These are phyloP conservation scores for Drosophila baimaii DNA, from an alignment of 1,140 invertebrate species.

Conservation along the genomic window DNA sequence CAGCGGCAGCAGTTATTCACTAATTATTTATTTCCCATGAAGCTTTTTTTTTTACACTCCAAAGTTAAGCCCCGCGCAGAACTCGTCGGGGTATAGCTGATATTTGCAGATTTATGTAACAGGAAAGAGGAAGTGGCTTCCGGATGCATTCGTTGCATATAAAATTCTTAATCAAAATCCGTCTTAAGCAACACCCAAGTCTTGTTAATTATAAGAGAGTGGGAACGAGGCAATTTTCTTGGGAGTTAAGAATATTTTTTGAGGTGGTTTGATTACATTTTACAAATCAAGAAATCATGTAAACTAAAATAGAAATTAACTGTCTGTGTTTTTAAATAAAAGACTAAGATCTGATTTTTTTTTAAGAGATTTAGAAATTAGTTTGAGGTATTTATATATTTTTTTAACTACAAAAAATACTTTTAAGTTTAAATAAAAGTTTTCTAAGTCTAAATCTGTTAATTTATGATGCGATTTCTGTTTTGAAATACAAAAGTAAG, in stretches of 20 bases:
- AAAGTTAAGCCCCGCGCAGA: slow-evolving; percentile 13
- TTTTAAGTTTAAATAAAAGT: no score
- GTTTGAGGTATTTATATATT: not conserved
- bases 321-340: no score
- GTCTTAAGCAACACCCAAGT: not conserved
- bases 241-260: not conserved
- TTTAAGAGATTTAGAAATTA: no score
- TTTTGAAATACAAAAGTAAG: no score
- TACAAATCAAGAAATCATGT: no score
- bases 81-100: slow-evolving; percentile 20
- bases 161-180: not conserved
- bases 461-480: no score
- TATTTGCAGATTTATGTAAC: slow-evolving; percentile 24
- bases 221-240: not conserved
- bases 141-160: slow-evolving; percentile 11
- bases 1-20: slow-evolving; percentile 38
- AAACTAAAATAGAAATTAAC: no score
- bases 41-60: slow-evolving; percentile 47
- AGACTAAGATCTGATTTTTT: no score
- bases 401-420: not conserved
- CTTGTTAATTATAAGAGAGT: not conserved
- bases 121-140: slow-evolving; percentile 32
- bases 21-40: slow-evolving; percentile 79
- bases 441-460: no score
- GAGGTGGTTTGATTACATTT: no score